Base-by-base conservation (phyloP, 2,797 vertebrate genomes). In the Chelonia mydas region DNA sequence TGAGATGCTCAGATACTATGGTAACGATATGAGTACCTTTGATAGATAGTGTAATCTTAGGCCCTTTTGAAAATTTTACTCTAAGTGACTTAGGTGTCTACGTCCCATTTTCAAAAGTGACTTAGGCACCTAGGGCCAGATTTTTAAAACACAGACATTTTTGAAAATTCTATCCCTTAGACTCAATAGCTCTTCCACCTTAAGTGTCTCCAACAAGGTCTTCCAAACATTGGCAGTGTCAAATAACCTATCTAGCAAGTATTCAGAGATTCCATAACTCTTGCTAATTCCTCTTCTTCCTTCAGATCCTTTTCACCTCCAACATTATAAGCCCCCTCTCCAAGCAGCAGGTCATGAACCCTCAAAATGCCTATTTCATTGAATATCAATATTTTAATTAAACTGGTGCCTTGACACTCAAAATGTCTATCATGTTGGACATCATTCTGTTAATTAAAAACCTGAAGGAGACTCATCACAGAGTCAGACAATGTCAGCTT, bases 371-470 rank as follows among this genome's bases (percentile, higher is more conserved):
- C 87, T 93, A 91, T 93, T 83, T 86, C 45, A 21, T 81, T 85
- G 79, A 79, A 82, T 59, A 76, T 94, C n/a, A n/a, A 27, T 78
- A 80, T 82, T 93, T 89, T 90, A 90, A 90, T 97, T 94, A 95
- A 53, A 51, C 33, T 3, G 31, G 41, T 12, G 11, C 41, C 83
- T 53, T 76, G 16, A 31, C 51, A 13, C 72, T 45, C 31, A 11
- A 33, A 25, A 7, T 3, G 28, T 17, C 81, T 79, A 54, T 82
- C 78, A 3, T 8, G 0, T 1, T 37, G 86, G 82, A 28, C 45
- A 65, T 81, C 13, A 21, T 25, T 27, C 57, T 79, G 53, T 76
- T 90, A 78, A 92, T 90, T 88, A 87, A 84, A 95, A 83, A 41
- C 53, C 49, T 41, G 55, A 49, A 57, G 81, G 83, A 89, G n/a